These are phyloP conservation scores for Erpornis zantholeuca DNA, from an alignment of 2,113 vertebrate genomes.

Conservation along the genomic window DNA sequence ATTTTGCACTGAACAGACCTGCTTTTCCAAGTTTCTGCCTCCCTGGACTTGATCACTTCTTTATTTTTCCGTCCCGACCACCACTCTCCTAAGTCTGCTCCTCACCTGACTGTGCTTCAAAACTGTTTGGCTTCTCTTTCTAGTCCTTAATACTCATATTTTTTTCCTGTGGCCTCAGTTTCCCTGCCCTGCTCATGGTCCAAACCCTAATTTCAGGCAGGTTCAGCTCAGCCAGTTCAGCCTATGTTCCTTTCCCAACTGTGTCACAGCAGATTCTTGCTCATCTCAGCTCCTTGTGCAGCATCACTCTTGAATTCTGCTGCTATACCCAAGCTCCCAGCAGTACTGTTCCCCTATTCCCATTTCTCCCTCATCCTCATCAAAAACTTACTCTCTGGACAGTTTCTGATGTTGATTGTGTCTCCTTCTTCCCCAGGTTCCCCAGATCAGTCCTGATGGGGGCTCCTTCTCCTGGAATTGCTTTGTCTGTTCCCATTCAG, in stretches of 20 bases:
- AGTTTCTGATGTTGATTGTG: background rate
- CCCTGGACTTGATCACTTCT: background rate
- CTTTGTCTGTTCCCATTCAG: accelerated
- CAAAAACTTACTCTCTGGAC: background rate
- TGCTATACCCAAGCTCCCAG: background rate
- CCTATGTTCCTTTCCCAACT: accelerated
- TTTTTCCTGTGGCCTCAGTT: background rate
- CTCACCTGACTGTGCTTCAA: background rate
- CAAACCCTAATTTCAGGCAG: background rate
- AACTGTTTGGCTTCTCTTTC: background rate
- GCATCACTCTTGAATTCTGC: background rate
- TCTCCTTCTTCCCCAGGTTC: background rate
- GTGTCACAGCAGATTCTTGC: background rate
- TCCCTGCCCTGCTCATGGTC: background rate
- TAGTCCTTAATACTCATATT: background rate
- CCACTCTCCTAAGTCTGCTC: background rate
- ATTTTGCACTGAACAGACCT: background rate
- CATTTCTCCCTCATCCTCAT: background rate
- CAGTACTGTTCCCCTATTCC: background rate
- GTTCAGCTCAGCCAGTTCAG: background rate
- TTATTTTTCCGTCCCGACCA: background rate
- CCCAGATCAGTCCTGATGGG: background rate
- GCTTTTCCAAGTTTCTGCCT: background rate
- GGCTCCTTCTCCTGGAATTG: background rate
- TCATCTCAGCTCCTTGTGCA: background rate